Evolutionary conservation across 2,113 vertebrate genomes (phyloP).

Genomic region (Muscicapa adusta): DNA sequence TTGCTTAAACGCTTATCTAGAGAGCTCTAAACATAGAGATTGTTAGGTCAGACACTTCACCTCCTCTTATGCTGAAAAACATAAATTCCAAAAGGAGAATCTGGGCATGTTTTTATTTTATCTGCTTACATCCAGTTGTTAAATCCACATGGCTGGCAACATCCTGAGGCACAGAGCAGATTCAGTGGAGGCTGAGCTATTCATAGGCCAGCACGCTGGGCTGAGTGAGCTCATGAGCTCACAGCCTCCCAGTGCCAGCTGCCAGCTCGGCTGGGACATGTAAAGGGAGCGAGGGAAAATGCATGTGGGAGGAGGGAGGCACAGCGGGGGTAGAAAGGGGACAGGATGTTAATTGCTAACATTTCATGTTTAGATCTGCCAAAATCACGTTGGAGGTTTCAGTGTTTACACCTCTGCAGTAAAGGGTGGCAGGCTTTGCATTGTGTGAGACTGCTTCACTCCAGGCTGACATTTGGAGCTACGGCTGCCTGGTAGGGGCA

Average conservation of each 20-base stretch:
- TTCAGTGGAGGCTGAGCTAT: background rate
- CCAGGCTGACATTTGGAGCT: background rate
- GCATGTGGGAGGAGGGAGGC: background rate
- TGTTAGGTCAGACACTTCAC: background rate
- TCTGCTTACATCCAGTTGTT: background rate
- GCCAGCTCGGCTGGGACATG: background rate
- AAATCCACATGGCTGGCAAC: background rate
- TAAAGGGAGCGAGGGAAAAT: background rate
- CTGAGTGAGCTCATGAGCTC: background rate
- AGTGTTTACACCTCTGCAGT: background rate
- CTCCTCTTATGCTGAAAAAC: background rate
- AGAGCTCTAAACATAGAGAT: background rate
- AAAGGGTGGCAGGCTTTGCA: background rate
- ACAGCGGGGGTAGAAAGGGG: rapidly evolving
- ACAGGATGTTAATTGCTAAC: background rate
- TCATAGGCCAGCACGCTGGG: background rate
- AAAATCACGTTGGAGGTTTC: background rate
- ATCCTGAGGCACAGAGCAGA: background rate
- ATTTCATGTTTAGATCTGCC: background rate
- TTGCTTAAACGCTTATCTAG: background rate
- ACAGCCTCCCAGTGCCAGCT: background rate
- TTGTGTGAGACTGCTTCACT: background rate
- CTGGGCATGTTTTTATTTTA: background rate
- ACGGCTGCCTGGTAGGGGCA: background rate
- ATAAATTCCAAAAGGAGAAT: background rate